Evolutionary conservation across 2,888 invertebrate species (phyloP).

Genomic region (Lithophane semibrunnea): DNA sequence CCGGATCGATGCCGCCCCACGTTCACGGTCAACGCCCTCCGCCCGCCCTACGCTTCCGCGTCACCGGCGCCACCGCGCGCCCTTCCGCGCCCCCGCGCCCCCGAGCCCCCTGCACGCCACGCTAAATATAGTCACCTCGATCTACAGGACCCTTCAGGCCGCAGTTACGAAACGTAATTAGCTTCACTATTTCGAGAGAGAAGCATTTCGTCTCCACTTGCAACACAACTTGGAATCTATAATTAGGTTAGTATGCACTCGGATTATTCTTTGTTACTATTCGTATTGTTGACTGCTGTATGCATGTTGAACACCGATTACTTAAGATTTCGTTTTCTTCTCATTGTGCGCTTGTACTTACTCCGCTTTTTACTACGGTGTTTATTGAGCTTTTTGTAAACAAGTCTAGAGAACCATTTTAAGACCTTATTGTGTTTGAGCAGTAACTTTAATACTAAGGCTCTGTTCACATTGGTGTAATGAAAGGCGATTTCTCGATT

Average conservation of each 20-base stretch:
- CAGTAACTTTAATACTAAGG: conserved; percentile 31
- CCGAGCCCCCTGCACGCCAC: conserved; percentile 67
- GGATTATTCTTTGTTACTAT: conserved; percentile 47
- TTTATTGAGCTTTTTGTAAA: conserved; percentile 56
- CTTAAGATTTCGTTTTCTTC: conserved; percentile 34
- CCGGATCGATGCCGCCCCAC: conserved; percentile 88
- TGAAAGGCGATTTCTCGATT: neutral
- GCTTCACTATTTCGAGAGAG: conserved; percentile 85
- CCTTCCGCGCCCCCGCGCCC: conserved; percentile 59
- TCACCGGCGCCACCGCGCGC: conserved; percentile 75
- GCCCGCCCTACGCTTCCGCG: conserved; percentile 90
- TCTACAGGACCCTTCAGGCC: conserved; percentile 83
- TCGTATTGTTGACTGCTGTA: conserved; percentile 35
- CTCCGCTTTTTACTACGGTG: conserved; percentile 40
- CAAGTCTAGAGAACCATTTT: conserved; percentile 42
- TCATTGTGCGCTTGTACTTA: conserved; percentile 28
- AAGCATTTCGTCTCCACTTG: conserved; percentile 71
- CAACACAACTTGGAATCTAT: conserved; percentile 66
- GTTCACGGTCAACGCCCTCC: conserved; percentile 91
- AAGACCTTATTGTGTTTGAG: conserved; percentile 56
- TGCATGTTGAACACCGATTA: conserved; percentile 35
- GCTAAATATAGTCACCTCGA: conserved; percentile 84
- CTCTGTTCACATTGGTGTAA: neutral
- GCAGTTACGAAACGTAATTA: conserved; percentile 88
- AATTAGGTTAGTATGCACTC: conserved; percentile 62